Conservation (phyloP, 2,888 invertebrate genomes). For the Synergus laeviventris region DNA sequence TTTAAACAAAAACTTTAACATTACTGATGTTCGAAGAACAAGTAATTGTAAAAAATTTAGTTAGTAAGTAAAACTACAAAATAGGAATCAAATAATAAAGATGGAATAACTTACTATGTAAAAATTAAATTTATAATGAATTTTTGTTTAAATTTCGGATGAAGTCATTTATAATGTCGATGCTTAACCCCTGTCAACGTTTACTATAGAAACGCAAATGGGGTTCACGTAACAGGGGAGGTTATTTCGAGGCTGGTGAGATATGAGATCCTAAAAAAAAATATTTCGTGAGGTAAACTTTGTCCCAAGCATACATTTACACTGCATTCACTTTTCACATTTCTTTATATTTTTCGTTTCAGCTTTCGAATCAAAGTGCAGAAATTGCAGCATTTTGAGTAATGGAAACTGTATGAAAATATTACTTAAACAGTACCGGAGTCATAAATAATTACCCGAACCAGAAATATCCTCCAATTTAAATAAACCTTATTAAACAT, state of each 20-base stretch:
- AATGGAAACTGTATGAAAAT: background rate
- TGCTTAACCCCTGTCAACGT: constrained; percentile 22
- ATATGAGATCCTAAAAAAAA: constrained; percentile 45
- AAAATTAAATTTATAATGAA: constrained; percentile 14
- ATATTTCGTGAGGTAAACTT: constrained; percentile 50
- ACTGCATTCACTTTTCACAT: background rate
- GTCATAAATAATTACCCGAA: background rate
- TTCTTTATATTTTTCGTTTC: background rate
- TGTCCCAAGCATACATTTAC: background rate
- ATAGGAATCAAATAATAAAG: too few relatives aligned
- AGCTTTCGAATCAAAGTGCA: background rate
- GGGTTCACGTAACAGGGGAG: constrained; percentile 37
- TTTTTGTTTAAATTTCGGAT: constrained; percentile 14
- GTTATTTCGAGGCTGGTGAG: constrained; percentile 57
- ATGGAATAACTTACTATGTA: too few relatives aligned
- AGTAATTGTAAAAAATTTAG: too few relatives aligned
- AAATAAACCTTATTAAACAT: background rate
- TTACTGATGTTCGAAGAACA: too few relatives aligned
- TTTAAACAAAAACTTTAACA: too few relatives aligned
- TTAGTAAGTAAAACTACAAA: too few relatives aligned
- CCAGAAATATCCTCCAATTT: background rate
- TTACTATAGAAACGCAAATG: constrained; percentile 26
- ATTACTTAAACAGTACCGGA: background rate
- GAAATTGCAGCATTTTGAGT: background rate
- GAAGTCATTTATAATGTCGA: constrained; percentile 15